A percentile compares a stretch with the other conserved stretches of the same genome.
These are phyloP conservation scores for Furcifer pardalis DNA, from an alignment of 2,797 vertebrate genomes.

Conservation along the genomic window DNA sequence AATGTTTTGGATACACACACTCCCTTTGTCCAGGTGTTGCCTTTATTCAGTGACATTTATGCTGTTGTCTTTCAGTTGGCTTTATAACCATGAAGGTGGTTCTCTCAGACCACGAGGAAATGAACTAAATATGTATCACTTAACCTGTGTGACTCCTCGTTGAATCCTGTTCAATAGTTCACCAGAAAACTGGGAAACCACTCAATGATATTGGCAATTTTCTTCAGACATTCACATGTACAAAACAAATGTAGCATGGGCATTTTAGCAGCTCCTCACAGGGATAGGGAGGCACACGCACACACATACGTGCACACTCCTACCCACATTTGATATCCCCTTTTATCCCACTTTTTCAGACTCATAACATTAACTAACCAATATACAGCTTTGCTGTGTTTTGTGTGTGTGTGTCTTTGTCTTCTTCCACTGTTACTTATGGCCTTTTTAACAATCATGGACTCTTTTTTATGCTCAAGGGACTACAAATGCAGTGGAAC, in stretches of 20 bases:
- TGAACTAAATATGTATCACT: constrained; percentile 52
- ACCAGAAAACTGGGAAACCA: constrained; percentile 49
- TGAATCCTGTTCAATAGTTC: constrained; percentile 50
- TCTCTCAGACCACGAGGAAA: constrained; percentile 37
- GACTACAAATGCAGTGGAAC: constrained; percentile 8
- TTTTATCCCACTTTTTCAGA: constrained; percentile 13
- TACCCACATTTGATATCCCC: constrained; percentile 52
- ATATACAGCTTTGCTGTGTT: background rate
- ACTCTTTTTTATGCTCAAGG: constrained; percentile 37
- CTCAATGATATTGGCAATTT: constrained; percentile 59
- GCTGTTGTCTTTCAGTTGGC: constrained; percentile 44
- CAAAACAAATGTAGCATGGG: constrained; percentile 35
- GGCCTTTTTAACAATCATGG: constrained; percentile 44
- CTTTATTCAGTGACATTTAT: constrained; percentile 37
- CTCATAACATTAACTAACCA: constrained; percentile 48
- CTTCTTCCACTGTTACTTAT: constrained; percentile 35
- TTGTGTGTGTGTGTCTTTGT: constrained; percentile 29
- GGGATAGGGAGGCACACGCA: constrained; percentile 12
- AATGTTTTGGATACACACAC: constrained; percentile 18
- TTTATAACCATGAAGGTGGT: constrained; percentile 34
- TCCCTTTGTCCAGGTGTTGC: constrained; percentile 36
- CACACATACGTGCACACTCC: constrained; percentile 2
- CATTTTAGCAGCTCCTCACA: constrained; percentile 48
- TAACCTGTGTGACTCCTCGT: constrained; percentile 47
- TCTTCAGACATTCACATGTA: constrained; percentile 55